phyloP scores from a whole-genome alignment of 2,113 vertebrate genomes.

The Saguinus imperator region DNA sequence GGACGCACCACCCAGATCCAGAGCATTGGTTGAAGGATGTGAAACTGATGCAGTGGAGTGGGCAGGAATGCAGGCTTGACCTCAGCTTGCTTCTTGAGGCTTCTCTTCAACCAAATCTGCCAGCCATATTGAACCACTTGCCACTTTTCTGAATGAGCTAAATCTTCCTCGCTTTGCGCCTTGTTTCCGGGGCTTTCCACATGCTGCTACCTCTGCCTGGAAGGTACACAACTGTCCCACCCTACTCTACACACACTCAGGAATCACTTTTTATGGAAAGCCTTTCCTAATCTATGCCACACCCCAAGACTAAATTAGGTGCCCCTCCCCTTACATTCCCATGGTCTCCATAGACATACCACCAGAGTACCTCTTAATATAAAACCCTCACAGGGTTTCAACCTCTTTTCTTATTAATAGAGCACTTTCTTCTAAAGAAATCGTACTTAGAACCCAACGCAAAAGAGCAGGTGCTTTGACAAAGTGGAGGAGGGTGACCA shows the following conservation, averaged over 20 bases:
- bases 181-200: not conserved
- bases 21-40: not conserved
- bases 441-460: not conserved
- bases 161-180: not conserved
- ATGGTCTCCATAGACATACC: not conserved
- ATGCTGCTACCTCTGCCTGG: not conserved
- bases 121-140: not conserved
- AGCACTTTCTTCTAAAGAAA: conserved; percentile 37
- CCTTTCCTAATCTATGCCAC: not conserved
- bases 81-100: not conserved
- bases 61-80: not conserved
- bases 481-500: not conserved
- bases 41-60: not conserved
- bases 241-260: not conserved
- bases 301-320: not conserved
- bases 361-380: not conserved
- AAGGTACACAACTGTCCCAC: not conserved
- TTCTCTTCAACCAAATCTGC: not conserved
- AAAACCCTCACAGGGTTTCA: not conserved
- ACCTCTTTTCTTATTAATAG: not conserved
- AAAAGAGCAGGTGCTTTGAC: not conserved
- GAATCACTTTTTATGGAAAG: not conserved
- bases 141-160: not conserved
- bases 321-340: not conserved
- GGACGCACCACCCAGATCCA: not conserved